Evolutionary conservation across 2,888 invertebrate species (phyloP), one percentile per base, ranked within the genome.

Genomic region (Torymus tubicola): DNA sequence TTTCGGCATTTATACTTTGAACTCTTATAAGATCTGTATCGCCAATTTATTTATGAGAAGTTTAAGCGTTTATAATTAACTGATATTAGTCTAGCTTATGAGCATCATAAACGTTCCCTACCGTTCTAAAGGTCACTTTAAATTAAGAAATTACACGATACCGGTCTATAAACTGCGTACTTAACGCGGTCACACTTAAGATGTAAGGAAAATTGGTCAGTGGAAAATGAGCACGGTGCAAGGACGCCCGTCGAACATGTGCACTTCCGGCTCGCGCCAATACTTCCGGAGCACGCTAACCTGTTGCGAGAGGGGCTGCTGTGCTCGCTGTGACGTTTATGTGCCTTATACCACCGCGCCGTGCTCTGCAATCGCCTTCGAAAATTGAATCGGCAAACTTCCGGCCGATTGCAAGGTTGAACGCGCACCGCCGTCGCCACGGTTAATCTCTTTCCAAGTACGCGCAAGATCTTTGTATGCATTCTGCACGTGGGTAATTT

Each of bases 261-360:
- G 87, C 86, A 89, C 88, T 89, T 89, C 87, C 87, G 87, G 86
- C 86, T 81, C 13, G 53, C 83, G 83, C 83, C 81, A 84, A 83
- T 82, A 85, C 85, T 87, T 89, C 87, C 88, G 87, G 71, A 42
- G 85, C 90, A 89, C 89, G 90, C 90, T 83, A 90, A 90, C 89
- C 89, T 90, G 90, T 90, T 90, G 89, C 86, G 63, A 61, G 55
- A 50, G 79, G 68, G 63, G 70, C 63, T 31, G 50, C 65, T 57
- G 72, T 16, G 24, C 42, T 18, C 70, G 58, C 58, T 42, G 3
- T 31, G 42, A 42, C 42, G 8, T 42, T 42, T 42, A 42, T 42
- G 42, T 42, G 42, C 42, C 42, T 42, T 42, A 8, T 1, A 42
- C 8, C 5, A 8, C 42, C 42, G 42, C 8, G 42, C 8, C 42